A percentile compares a stretch with the other conserved stretches of the same genome.
These are phyloP conservation scores for Apaloderma vittatum DNA, from an alignment of 2,113 vertebrate species.

Conservation along the genomic window DNA sequence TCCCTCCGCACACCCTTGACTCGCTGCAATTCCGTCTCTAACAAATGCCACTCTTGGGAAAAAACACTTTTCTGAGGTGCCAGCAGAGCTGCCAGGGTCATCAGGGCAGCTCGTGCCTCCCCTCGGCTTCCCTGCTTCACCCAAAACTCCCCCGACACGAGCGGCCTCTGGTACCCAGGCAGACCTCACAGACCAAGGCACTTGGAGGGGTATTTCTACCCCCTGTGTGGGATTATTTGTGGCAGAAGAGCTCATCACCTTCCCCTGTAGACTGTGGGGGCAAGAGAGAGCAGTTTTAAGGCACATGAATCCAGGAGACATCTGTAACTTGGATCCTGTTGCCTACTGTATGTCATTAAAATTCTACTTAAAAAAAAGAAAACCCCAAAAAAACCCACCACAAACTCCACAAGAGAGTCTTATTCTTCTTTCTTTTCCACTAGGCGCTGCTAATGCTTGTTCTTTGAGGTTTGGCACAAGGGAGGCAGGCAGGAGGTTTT, in stretches of 20 bases:
- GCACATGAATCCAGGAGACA: background rate
- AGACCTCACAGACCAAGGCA: fast-evolving
- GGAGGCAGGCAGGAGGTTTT: background rate
- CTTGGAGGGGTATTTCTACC: background rate
- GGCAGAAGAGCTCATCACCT: background rate
- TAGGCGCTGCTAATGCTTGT: background rate
- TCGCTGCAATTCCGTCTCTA: background rate
- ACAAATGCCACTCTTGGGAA: background rate
- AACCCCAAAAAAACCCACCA: too few species aligned
- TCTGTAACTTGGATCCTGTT: fast-evolving
- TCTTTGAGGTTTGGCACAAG: background rate
- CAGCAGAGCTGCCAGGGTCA: background rate
- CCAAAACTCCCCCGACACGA: background rate
- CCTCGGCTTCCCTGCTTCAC: background rate
- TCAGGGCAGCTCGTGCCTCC: background rate
- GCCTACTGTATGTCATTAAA: background rate
- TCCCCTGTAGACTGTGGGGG: background rate
- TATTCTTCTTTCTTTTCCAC: background rate
- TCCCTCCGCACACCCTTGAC: background rate
- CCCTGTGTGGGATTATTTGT: background rate
- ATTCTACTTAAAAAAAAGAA: background rate
- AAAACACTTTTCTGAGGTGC: background rate
- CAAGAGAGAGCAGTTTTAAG: background rate
- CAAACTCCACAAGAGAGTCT: background rate
- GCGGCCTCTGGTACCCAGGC: background rate